Conservation (phyloP, 2,797 vertebrate genomes). For the Falco berigora region DNA sequence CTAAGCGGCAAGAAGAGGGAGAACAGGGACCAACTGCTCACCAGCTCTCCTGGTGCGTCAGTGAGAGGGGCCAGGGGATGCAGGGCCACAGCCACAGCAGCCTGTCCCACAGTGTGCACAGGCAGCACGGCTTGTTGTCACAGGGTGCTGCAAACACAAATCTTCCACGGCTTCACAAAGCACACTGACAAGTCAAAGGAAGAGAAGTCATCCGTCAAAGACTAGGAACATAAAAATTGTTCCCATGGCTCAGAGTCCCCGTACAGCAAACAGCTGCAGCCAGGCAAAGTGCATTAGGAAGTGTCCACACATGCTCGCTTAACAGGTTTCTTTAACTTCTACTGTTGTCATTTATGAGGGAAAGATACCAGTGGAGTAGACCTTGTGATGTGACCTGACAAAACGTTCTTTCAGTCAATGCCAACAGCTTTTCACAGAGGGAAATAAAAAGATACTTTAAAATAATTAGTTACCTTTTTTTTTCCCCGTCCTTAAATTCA, state of each 20-base stretch:
- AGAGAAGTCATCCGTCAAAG: background rate
- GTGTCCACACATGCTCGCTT: background rate
- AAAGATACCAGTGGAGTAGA: background rate
- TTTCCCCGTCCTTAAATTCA: accelerated
- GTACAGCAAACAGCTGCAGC: background rate
- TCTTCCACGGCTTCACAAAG: background rate
- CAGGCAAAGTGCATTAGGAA: background rate
- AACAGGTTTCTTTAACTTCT: background rate
- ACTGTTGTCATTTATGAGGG: background rate
- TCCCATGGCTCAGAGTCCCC: background rate
- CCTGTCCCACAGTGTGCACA: background rate
- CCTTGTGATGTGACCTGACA: background rate
- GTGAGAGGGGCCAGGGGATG: background rate
- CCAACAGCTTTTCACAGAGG: background rate
- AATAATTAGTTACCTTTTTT: background rate
- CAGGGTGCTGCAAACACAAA: too few species aligned
- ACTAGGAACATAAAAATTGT: background rate
- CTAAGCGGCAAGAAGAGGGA: background rate
- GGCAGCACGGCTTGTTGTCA: background rate
- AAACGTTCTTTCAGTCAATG: accelerated
- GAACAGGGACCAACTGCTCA: background rate
- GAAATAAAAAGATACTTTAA: background rate
- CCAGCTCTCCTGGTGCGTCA: background rate
- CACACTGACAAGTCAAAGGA: background rate
- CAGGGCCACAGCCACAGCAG: background rate